phyloP scores from a whole-genome alignment of 2,888 invertebrate genomes.

The Monochamus alternatus region DNA sequence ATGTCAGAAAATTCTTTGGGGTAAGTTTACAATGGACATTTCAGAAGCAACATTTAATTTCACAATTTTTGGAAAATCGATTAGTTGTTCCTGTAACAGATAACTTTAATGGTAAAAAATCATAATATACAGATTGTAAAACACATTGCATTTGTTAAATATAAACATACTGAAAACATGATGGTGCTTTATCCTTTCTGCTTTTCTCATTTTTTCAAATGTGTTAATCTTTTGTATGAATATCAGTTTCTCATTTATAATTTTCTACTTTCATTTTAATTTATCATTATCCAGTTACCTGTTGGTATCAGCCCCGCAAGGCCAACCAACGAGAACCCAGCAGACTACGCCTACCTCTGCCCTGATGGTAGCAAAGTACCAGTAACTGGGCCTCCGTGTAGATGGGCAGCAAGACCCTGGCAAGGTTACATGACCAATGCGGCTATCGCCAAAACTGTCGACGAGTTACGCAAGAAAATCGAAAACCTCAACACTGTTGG shows the following conservation, averaged over 20 bases:
- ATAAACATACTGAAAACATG: too few relatives aligned
- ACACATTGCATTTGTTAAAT: too few relatives aligned
- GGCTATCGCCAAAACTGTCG: constrained; percentile 73
- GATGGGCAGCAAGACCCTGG: constrained; percentile 92
- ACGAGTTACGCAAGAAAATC: constrained; percentile 74
- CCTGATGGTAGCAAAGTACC: constrained; percentile 83
- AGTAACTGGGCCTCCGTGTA: constrained; percentile 79
- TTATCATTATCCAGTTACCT: constrained; percentile 72
- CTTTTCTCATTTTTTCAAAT: too few relatives aligned
- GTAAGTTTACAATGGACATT: constrained; percentile 69
- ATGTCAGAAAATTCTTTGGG: constrained; percentile 85
- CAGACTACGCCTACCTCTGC: constrained; percentile 84
- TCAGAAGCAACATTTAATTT: too few relatives aligned
- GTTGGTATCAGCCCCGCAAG: constrained; percentile 75
- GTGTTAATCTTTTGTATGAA: too few relatives aligned
- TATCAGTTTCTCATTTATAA: too few relatives aligned
- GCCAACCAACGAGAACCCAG: constrained; percentile 77
- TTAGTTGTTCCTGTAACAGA: too few relatives aligned
- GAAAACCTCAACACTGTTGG: constrained; percentile 73
- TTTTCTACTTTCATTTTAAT: too few relatives aligned
- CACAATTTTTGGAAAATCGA: too few relatives aligned
- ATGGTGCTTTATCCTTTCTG: too few relatives aligned
- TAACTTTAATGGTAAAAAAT: too few relatives aligned
- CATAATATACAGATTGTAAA: too few relatives aligned
- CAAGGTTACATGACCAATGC: constrained; percentile 83